Evolutionary conservation across 1,140 invertebrate species (phyloP).

Genomic region (Phymorhynchus buccinoides): DNA sequence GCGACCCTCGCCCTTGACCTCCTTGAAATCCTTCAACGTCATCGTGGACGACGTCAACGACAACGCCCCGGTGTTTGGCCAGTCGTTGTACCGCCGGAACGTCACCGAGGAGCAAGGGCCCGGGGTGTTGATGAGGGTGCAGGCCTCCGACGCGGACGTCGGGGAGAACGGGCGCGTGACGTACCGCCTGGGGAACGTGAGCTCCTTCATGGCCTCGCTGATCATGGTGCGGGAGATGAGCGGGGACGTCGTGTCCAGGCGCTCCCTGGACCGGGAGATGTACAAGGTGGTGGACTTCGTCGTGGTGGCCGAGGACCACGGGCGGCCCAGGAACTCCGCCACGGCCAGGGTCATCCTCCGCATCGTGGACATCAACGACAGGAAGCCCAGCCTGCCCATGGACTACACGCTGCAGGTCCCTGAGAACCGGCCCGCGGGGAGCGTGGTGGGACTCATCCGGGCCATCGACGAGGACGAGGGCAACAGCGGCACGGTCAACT

Average conservation of each 20-base stretch:
- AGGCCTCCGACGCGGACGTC: slow-evolving; percentile 39
- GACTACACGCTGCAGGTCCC: slow-evolving; percentile 26
- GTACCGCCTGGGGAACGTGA: slow-evolving; percentile 42
- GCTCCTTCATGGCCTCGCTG: slow-evolving; percentile 32
- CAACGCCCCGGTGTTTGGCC: slow-evolving; percentile 58
- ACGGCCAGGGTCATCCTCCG: slow-evolving; percentile 38
- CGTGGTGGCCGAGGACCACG: slow-evolving; percentile 44
- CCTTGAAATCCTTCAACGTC: slow-evolving; percentile 49
- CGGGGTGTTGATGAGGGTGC: slow-evolving; percentile 25
- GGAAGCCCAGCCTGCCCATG: slow-evolving; percentile 36
- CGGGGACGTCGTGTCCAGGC: slow-evolving; percentile 38
- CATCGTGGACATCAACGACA: slow-evolving; percentile 46
- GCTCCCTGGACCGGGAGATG: slow-evolving; percentile 41
- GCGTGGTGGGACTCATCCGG: slow-evolving; percentile 36
- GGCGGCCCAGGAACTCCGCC: slow-evolving; percentile 14
- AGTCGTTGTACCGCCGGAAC: slow-evolving; percentile 46
- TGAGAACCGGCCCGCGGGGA: slow-evolving; percentile 42
- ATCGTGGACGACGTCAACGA: slow-evolving; percentile 62
- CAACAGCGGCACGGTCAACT: slow-evolving; percentile 30
- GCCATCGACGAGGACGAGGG: slow-evolving; percentile 45
- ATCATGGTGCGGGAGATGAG: slow-evolving; percentile 32
- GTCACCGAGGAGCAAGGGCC: slow-evolving; percentile 39
- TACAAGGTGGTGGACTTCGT: slow-evolving; percentile 42
- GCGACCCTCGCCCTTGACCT: slow-evolving; percentile 27
- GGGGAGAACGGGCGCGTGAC: slow-evolving; percentile 45